phyloP scores from a whole-genome alignment of 2,888 invertebrate genomes.

The Dolomedes plantarius region DNA sequence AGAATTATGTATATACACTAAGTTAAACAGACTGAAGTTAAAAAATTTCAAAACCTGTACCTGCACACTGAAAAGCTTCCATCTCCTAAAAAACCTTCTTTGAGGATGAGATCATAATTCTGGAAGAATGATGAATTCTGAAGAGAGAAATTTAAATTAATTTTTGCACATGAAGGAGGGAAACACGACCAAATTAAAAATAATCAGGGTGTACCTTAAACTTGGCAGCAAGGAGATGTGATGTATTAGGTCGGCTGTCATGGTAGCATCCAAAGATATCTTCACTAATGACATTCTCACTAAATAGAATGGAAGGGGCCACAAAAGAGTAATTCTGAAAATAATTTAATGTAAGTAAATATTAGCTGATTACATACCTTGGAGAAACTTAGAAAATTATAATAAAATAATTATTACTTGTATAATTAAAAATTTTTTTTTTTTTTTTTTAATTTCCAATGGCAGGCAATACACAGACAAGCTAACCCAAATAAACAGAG shows the following conservation, averaged over 20 bases:
- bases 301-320: conserved; percentile 91
- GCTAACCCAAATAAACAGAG: no score
- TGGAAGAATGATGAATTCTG: conserved; percentile 91
- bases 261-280: conserved; percentile 80
- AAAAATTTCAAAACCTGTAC: no score
- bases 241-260: conserved; percentile 80
- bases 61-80: conserved; percentile 91
- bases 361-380: no score
- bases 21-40: no score
- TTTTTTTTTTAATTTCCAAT: no score
- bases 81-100: conserved; percentile 86
- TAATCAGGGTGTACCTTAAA: conserved; percentile 79
- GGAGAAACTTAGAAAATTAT: no score
- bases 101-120: conserved; percentile 85
- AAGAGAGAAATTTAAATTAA: background rate
- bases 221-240: conserved; percentile 80
- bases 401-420: no score
- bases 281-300: conserved; percentile 85
- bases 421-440: no score
- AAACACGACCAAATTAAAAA: background rate
- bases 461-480: no score
- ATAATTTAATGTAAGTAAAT: no score
- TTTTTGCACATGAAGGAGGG: background rate
- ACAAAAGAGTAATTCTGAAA: conserved; percentile 93
- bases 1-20: no score